Evolutionary conservation across 2,113 vertebrate species (phyloP).

Genomic region (Cochlearius cochlearius): DNA sequence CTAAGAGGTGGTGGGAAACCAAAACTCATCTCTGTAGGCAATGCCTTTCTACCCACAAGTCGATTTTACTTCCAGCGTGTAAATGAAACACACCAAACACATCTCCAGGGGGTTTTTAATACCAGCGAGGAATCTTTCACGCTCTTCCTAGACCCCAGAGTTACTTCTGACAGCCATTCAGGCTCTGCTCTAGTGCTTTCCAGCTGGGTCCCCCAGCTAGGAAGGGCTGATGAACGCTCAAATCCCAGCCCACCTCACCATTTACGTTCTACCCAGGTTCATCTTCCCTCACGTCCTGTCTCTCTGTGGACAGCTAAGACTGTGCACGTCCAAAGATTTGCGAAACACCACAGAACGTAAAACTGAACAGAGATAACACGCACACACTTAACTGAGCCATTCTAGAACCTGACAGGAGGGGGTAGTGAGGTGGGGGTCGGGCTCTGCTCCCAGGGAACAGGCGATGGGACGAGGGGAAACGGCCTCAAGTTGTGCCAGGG

Average conservation of each 20-base stretch:
- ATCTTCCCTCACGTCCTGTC: accelerated
- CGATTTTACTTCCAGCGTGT: neutral
- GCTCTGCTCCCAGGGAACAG: too few species aligned
- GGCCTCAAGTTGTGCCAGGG: too few species aligned
- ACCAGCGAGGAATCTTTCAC: neutral
- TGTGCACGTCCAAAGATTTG: neutral
- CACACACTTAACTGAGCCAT: neutral
- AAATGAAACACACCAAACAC: neutral
- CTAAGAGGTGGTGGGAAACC: neutral
- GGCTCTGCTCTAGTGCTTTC: neutral
- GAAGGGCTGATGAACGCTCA: neutral
- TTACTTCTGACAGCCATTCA: neutral
- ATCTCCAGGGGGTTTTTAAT: neutral
- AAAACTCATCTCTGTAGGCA: neutral
- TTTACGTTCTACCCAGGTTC: neutral
- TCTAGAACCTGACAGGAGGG: neutral
- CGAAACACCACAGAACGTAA: neutral
- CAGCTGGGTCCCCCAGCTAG: neutral
- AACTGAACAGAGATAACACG: neutral
- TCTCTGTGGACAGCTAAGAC: neutral
- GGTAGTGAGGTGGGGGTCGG: too few species aligned
- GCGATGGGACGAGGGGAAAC: too few species aligned
- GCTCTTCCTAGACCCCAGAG: neutral
- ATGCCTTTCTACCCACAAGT: neutral
- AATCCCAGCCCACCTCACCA: neutral